These are phyloP conservation scores for Entelurus aequoreus DNA, from an alignment of 2,113 vertebrate genomes.

Conservation along the genomic window DNA sequence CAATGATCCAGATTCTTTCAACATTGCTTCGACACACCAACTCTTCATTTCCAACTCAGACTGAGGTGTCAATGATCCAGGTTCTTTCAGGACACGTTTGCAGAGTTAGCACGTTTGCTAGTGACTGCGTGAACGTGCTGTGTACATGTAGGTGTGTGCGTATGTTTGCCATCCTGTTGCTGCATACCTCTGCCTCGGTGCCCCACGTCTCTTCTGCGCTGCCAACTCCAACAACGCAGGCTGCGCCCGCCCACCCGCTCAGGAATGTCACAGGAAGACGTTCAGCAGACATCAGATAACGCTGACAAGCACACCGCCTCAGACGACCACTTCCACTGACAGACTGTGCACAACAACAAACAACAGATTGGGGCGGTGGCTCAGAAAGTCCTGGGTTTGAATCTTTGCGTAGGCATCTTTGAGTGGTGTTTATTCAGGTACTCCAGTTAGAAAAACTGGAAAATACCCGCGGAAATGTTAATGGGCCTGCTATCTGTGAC, in stretches of 20 bases:
- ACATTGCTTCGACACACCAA: too few species aligned
- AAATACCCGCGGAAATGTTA: too few species aligned
- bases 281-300: conserved; percentile 10
- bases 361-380: too few species aligned
- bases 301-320: conserved; percentile 4
- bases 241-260: conserved; percentile 34
- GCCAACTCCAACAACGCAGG: conserved; percentile 52
- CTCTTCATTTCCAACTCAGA: too few species aligned
- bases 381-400: too few species aligned
- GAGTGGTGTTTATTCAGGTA: too few species aligned
- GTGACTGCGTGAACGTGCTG: neutral
- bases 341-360: neutral
- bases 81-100: conserved; percentile 22
- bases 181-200: conserved; percentile 16
- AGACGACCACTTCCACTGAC: neutral
- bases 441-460: too few species aligned
- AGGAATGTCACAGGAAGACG: conserved; percentile 35
- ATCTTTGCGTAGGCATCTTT: too few species aligned
- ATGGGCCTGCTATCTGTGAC: too few species aligned
- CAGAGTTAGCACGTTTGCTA: neutral
- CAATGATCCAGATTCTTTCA: too few species aligned
- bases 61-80: neutral
- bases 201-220: conserved; percentile 12
- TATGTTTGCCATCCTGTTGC: conserved; percentile 15
- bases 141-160: neutral